phyloP scores from a whole-genome alignment of 2,113 vertebrate genomes.

The Heteronetta atricapilla region DNA sequence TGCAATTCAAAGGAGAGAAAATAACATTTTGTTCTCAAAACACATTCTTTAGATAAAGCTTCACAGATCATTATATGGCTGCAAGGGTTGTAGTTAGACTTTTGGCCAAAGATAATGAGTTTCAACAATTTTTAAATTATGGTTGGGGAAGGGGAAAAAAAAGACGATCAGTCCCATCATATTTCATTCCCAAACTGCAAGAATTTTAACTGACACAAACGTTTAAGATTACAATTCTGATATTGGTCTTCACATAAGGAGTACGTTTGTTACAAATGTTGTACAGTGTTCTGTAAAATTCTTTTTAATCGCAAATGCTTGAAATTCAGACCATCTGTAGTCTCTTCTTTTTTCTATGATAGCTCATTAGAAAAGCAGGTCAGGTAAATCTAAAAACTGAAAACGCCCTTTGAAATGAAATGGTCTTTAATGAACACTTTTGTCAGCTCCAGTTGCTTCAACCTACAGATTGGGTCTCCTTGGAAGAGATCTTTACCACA shows the following conservation, averaged over 20 bases:
- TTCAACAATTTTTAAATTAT: not conserved
- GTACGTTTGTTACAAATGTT: slow-evolving; percentile 28
- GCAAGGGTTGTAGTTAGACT: not conserved
- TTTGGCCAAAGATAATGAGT: not conserved
- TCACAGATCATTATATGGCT: not conserved
- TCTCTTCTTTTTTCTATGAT: not conserved
- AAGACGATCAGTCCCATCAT: not conserved
- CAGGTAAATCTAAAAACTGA: not conserved
- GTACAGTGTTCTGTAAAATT: not conserved
- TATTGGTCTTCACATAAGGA: not conserved
- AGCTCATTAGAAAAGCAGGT: not conserved
- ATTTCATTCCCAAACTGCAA: not conserved
- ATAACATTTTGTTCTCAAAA: not conserved
- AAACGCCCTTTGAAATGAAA: not conserved
- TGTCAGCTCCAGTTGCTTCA: not conserved
- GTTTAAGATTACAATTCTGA: not conserved
- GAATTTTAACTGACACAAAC: not conserved
- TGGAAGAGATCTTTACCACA: not conserved
- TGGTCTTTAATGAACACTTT: not conserved
- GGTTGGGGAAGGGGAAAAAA: not conserved
- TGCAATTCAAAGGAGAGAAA: not conserved
- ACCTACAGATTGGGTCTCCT: not conserved
- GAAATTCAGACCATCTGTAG: not conserved
- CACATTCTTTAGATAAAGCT: not conserved
- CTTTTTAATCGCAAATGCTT: not conserved